Evolutionary conservation across 2,888 invertebrate species (phyloP).

Genomic region (Formica aserva): DNA sequence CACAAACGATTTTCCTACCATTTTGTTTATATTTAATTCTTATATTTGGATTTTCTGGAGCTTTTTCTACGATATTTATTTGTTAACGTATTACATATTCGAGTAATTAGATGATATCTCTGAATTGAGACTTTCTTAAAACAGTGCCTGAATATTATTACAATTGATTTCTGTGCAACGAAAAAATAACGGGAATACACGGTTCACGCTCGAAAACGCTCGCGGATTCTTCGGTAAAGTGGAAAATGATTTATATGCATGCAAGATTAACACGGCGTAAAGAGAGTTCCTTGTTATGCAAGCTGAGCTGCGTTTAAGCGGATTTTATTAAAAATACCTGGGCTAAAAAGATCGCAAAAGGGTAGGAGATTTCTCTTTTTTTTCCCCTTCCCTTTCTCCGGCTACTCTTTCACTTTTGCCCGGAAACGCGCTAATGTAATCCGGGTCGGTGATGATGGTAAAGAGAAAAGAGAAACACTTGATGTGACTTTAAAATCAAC

Average conservation of each 20-base stretch:
- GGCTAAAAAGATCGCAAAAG: conserved; percentile 33
- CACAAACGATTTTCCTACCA: neutral
- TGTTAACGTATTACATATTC: neutral
- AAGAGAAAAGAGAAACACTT: conserved; percentile 28
- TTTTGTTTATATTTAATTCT: conserved; percentile 4
- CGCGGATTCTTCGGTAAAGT: conserved; percentile 38
- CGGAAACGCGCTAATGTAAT: conserved; percentile 37
- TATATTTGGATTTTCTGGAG: neutral
- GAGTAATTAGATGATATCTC: neutral
- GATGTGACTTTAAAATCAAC: conserved; percentile 30
- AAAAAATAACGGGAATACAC: neutral
- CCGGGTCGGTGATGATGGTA: conserved; percentile 17
- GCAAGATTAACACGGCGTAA: conserved; percentile 45
- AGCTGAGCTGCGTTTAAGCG: conserved; percentile 50
- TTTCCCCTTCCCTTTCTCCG: conserved; percentile 16
- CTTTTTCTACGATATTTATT: neutral
- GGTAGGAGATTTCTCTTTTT: conserved; percentile 6
- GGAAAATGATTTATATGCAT: conserved; percentile 49
- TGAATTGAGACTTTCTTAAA: neutral
- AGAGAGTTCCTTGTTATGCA: conserved; percentile 51
- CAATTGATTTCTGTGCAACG: neutral
- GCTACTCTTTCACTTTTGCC: conserved; percentile 45
- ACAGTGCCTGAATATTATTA: neutral
- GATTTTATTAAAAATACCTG: conserved; percentile 51
- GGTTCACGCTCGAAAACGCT: conserved; percentile 15